Conservation (phyloP, 2,888 invertebrate species). For the Apamea anceps region DNA sequence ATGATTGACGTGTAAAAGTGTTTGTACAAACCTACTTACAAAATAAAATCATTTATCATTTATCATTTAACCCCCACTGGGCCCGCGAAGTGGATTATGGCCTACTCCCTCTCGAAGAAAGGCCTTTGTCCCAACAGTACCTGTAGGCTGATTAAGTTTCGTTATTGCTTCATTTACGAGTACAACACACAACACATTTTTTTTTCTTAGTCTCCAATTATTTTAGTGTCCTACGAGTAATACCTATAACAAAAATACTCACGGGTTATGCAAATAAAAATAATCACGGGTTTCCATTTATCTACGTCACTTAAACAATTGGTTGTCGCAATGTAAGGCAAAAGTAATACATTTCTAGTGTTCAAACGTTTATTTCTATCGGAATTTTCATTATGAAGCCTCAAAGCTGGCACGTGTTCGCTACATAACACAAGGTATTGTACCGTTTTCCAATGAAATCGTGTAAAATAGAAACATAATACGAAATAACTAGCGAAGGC, state of each 20-base stretch:
- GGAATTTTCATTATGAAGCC: constrained; percentile 51
- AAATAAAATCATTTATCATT: too few species aligned
- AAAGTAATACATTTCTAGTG: constrained; percentile 30
- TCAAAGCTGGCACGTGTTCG: constrained; percentile 52
- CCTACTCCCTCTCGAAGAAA: background rate
- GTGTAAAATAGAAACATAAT: constrained; percentile 68
- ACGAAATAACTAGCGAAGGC: constrained; percentile 66
- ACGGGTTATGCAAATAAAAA: background rate
- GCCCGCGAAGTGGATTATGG: background rate
- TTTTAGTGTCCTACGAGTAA: too few species aligned
- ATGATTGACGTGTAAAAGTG: too few species aligned
- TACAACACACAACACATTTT: too few species aligned
- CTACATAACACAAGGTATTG: constrained; percentile 44
- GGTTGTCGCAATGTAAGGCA: constrained; percentile 5
- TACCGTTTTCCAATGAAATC: constrained; percentile 62
- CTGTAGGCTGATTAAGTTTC: background rate
- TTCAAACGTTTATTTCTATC: constrained; percentile 26
- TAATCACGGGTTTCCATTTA: constrained; percentile 5
- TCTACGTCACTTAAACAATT: constrained; percentile 19
- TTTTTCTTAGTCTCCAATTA: too few species aligned
- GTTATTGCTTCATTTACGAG: too few species aligned
- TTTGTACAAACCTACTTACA: too few species aligned
- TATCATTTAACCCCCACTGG: too few species aligned
- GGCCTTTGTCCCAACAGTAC: background rate
- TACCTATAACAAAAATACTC: too few species aligned